These are phyloP conservation scores for Eucidaris tribuloides DNA, from an alignment of 35 echinoderm and acorn worm genomes.

Conservation along the genomic window DNA sequence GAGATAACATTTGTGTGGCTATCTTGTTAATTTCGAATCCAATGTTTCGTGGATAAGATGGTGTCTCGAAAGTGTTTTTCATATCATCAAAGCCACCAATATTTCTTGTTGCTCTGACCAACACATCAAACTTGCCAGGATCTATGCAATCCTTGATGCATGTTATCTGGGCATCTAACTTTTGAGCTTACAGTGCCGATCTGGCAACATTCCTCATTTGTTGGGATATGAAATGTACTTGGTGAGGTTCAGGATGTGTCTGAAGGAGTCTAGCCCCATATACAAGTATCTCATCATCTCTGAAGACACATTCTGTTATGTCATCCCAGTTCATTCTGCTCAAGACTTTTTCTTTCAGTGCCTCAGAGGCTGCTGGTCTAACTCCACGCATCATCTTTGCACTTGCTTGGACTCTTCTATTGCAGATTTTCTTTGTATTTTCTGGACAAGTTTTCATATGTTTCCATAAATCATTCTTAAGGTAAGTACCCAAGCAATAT, in stretches of 20 bases:
- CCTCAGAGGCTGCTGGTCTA: neutral
- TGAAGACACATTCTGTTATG: no score
- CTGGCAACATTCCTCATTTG: constrained; percentile 50
- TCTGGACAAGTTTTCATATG: neutral
- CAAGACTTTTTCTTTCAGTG: neutral
- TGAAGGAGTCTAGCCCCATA: constrained; percentile 36
- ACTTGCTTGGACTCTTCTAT: neutral
- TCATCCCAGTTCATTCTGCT: no score
- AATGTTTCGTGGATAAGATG: constrained; percentile 58
- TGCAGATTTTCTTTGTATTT: neutral
- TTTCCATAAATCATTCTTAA: neutral
- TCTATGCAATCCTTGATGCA: constrained; percentile 34
- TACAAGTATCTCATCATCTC: constrained; percentile 20
- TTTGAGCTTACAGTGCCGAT: neutral
- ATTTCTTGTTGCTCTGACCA: constrained; percentile 7
- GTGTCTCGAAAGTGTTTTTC: neutral
- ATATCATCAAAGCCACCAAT: constrained; percentile 1
- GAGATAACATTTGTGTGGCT: neutral
- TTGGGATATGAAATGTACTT: constrained; percentile 41
- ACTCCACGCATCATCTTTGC: constrained; percentile 35
- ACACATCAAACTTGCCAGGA: constrained; percentile 17
- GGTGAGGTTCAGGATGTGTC: constrained; percentile 37
- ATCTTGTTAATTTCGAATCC: constrained; percentile 21
- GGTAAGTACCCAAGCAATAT: neutral
- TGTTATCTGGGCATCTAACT: neutral